phyloP scores from a whole-genome alignment of 2,113 vertebrate species.

The Labeo rohita region DNA sequence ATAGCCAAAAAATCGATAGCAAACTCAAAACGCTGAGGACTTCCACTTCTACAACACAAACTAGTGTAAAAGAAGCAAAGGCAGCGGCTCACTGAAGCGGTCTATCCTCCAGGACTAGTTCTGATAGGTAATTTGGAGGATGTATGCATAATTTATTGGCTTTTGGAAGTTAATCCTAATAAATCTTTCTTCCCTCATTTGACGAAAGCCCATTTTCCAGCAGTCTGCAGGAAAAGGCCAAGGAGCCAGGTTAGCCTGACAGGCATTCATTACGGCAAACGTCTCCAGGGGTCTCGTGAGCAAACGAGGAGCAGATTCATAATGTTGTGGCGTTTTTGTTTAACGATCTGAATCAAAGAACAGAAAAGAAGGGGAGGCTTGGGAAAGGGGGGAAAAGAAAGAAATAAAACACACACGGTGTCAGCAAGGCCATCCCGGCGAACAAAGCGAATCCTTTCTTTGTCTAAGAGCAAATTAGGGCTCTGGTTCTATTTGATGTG shows the following conservation, averaged over 20 bases:
- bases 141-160: slow-evolving; percentile 76
- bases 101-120: slow-evolving; percentile 61
- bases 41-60: slow-evolving; percentile 22
- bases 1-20: slow-evolving; percentile 26
- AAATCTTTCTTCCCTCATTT: slow-evolving; percentile 70
- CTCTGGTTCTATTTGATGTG: slow-evolving; percentile 57
- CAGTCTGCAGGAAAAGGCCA: slow-evolving; percentile 56
- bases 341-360: slow-evolving; percentile 52
- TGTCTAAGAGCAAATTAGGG: slow-evolving; percentile 62
- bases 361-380: slow-evolving; percentile 2
- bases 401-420: slow-evolving; percentile 49
- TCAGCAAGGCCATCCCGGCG: slow-evolving; percentile 52
- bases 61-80: slow-evolving; percentile 13
- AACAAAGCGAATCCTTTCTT: slow-evolving; percentile 58
- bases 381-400: not conserved
- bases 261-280: slow-evolving; percentile 56
- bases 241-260: slow-evolving; percentile 60
- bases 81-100: slow-evolving; percentile 56
- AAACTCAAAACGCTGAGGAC: slow-evolving; percentile 35
- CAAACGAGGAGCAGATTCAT: slow-evolving; percentile 55
- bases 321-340: slow-evolving; percentile 63
- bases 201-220: slow-evolving; percentile 66
- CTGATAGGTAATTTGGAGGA: slow-evolving; percentile 74
- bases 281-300: slow-evolving; percentile 50
- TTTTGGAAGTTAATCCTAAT: slow-evolving; percentile 78